Conservation (phyloP, 2,797 vertebrate species). For the Lutjanus argentimaculatus region DNA sequence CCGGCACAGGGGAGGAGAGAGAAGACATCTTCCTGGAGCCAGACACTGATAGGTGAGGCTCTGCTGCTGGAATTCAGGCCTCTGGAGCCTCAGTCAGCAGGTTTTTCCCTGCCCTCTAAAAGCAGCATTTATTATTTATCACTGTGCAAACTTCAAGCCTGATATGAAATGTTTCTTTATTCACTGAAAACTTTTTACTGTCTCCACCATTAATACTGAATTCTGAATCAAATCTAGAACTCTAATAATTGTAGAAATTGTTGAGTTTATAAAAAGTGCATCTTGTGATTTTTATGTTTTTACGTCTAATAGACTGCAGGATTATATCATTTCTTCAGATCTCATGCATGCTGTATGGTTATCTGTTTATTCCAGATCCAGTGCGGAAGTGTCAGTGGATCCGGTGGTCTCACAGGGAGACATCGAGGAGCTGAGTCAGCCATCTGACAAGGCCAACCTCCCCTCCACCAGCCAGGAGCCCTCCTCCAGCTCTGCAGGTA, state of each 20-base stretch:
- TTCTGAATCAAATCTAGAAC: background rate
- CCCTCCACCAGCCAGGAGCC: slow-evolving; percentile 97
- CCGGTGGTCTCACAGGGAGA: slow-evolving; percentile 91
- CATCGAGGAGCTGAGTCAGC: slow-evolving; percentile 89
- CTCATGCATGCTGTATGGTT: background rate
- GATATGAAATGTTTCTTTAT: background rate
- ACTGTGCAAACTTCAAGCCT: background rate
- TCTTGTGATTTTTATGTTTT: background rate
- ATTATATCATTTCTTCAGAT: background rate
- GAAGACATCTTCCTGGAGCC: slow-evolving; percentile 93
- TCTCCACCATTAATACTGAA: background rate
- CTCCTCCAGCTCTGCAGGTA: slow-evolving; percentile 95
- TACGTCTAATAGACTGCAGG: background rate
- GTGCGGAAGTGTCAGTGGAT: slow-evolving; percentile 87
- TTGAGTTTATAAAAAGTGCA: background rate
- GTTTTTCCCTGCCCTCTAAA: background rate
- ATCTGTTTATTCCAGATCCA: slow-evolving; percentile 50
- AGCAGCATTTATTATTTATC: background rate
- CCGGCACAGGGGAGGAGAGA: slow-evolving; percentile 88
- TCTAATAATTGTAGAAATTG: background rate
- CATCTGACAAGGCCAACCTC: slow-evolving; percentile 90
- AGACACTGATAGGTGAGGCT: slow-evolving; percentile 91
- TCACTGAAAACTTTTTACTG: background rate
- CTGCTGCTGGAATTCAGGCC: background rate
- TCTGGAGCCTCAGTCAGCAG: background rate